Conservation (phyloP, 2,113 vertebrate genomes). For the Heliornis fulica region DNA sequence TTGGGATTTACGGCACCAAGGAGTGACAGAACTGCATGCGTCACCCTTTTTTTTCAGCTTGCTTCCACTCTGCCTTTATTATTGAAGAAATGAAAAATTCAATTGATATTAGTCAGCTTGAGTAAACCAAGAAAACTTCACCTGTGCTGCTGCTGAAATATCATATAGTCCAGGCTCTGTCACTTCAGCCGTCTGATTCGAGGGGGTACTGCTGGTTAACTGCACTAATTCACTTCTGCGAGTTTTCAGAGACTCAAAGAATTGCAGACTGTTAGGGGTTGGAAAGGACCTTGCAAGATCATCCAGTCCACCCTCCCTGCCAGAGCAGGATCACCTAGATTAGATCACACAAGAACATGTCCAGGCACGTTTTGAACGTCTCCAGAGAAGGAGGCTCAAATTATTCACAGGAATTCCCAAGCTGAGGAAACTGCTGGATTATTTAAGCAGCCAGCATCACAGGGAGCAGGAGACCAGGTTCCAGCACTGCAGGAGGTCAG, state of each 20-base stretch:
- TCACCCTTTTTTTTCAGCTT: background rate
- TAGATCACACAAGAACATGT: too few species aligned
- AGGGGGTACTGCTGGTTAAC: background rate
- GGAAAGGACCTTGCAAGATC: too few species aligned
- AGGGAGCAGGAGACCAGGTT: background rate
- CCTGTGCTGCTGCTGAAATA: background rate
- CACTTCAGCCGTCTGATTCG: background rate
- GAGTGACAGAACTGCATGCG: background rate
- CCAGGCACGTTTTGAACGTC: too few species aligned
- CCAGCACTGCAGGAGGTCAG: rapidly evolving
- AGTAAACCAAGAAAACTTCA: background rate
- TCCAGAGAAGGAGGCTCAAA: too few species aligned
- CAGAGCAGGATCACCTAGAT: too few species aligned
- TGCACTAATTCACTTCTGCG: background rate
- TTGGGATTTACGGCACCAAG: background rate
- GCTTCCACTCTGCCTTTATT: background rate
- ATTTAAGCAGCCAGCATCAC: background rate
- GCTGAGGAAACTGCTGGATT: background rate
- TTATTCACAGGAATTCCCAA: background rate
- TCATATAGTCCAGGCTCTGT: background rate
- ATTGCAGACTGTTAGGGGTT: too few species aligned
- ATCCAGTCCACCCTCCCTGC: too few species aligned
- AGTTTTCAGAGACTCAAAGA: background rate
- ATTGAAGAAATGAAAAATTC: background rate
- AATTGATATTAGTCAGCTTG: background rate